Percentiles rank a stretch among this genome's conserved stretches.
phyloP scores from a whole-genome alignment of 2,113 vertebrate species.

The Centropus bengalensis region DNA sequence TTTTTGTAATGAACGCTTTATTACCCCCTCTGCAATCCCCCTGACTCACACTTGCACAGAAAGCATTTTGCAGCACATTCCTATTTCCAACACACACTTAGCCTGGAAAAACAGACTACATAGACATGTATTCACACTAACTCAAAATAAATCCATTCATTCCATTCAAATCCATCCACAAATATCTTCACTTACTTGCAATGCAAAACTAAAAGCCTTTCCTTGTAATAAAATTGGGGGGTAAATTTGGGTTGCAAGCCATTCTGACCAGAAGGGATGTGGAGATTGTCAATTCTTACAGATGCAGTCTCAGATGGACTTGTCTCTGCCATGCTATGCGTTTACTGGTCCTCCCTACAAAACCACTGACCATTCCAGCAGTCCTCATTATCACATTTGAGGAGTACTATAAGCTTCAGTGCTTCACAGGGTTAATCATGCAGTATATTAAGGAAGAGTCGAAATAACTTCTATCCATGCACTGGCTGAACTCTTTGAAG shows the following conservation, averaged over 20 bases:
- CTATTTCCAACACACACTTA: slow-evolving; percentile 38
- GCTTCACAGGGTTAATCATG: neutral
- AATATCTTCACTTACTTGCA: neutral
- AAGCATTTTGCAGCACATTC: neutral
- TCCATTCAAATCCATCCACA: slow-evolving; percentile 4
- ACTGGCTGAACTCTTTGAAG: neutral
- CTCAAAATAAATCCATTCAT: slow-evolving; percentile 26
- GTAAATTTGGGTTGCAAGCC: neutral
- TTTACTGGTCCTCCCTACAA: neutral
- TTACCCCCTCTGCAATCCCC: neutral
- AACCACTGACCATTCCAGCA: neutral
- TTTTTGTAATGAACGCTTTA: neutral
- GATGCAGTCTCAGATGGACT: neutral
- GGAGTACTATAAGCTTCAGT: neutral
- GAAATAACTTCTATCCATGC: neutral
- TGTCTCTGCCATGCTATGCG: neutral
- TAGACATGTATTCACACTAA: neutral
- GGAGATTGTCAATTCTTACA: neutral
- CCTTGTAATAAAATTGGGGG: neutral
- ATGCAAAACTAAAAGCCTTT: neutral
- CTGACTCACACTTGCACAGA: neutral
- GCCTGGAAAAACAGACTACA: slow-evolving; percentile 21
- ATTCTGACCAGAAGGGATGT: neutral
- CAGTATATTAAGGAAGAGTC: neutral
- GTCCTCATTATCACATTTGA: neutral